Base-by-base conservation (phyloP, 1,140 invertebrate species). In the Drosophila lini region DNA sequence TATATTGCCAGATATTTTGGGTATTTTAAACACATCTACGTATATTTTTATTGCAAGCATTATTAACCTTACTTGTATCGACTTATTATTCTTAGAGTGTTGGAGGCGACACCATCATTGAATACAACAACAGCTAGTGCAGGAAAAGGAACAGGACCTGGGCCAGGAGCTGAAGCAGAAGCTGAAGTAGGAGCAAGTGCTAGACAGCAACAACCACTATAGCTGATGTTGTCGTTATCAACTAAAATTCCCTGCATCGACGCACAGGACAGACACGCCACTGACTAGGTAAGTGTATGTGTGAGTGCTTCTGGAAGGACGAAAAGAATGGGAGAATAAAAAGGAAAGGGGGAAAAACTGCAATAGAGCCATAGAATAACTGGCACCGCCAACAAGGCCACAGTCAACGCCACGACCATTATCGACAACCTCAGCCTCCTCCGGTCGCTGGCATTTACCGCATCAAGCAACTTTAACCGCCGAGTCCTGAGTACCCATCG, bases 201-300 rank as follows among this genome's bases (percentile, higher is more conserved):
- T 28, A 28, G 25, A 28, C 25, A 44, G 47, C 42, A 76, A 47
- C 38, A 52, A 13, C 57, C 40, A 44, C 50, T 71, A 13, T 38
- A 38, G 45, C 55, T 73, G 76, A 71, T 60, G 69, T 78, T 79
- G 76, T 76, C 65, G 76, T 86, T 86, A 86, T 86, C 83, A 86
- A 86, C 83, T 80, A 80, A 88, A 86, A 86, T 86, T 83, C 80
- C 67, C 69, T 70, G 83, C 83, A 86, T 83, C 83, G 71, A 82
- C 80, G 84, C 83, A 86, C 79, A 76, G 55, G 70, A 69, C 52
- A 60, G 10, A 47, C 44, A 25, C 44, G 32, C 52, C 45, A 31
- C 38, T 55, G 10, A 40, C 38, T 28, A 15, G 40, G 16, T 59
- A 36, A 31, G 45, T 22, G 53, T 22, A 5, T 38, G 19, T 42